Evolutionary conservation across 2,888 invertebrate genomes (phyloP).

Genomic region (Chorisops tibialis): DNA sequence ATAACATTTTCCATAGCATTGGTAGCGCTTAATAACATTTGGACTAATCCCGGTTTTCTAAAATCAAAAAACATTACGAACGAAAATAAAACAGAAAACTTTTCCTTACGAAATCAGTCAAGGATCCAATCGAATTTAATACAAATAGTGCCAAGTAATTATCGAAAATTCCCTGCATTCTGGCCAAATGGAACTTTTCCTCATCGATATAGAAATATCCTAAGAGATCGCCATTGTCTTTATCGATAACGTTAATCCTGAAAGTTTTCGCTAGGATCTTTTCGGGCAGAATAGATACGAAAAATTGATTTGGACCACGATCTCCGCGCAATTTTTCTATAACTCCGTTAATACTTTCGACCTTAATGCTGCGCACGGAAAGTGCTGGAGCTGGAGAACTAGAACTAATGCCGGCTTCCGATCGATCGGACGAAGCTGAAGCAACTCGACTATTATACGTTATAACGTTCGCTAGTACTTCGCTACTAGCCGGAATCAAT

Average conservation of each 20-base stretch:
- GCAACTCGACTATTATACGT: too few species aligned
- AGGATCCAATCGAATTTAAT: background rate
- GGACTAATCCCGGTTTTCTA: background rate
- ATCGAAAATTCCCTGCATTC: constrained; percentile 4
- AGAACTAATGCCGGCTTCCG: too few species aligned
- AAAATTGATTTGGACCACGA: background rate
- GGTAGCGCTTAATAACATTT: background rate
- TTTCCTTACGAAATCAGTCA: background rate
- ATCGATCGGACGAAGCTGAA: too few species aligned
- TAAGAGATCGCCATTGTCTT: constrained; percentile 3
- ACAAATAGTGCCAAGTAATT: constrained; percentile 1
- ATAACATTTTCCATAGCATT: background rate
- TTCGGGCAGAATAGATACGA: constrained; percentile 11
- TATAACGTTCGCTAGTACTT: too few species aligned
- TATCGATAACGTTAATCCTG: constrained; percentile 12
- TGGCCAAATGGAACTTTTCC: constrained; percentile 1
- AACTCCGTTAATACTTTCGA: background rate
- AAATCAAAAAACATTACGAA: background rate
- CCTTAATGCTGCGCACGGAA: background rate
- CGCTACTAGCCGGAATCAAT: too few species aligned
- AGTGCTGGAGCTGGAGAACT: too few species aligned
- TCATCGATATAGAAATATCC: constrained; percentile 11
- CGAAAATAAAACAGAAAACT: background rate
- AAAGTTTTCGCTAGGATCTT: background rate
- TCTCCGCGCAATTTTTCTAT: background rate